Evolutionary conservation across 2,888 invertebrate species (phyloP), one percentile per base, ranked within the genome.

Genomic region (Gari tellinella): DNA sequence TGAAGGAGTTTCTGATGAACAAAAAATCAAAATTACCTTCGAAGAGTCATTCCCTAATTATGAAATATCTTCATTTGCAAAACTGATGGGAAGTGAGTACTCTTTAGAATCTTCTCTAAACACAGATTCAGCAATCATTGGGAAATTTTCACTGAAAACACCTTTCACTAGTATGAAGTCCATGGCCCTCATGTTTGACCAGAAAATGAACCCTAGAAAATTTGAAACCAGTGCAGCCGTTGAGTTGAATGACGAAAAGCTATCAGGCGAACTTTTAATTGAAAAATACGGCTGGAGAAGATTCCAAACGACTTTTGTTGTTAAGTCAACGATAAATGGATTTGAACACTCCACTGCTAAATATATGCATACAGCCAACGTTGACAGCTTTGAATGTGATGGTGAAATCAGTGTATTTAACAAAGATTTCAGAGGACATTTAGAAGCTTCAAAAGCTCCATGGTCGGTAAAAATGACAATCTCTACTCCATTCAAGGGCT

Each of bases 361-460:
- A 25, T 67, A 70, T 17, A 67, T 57, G 25, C 72, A 76, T 49
- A 49, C 67, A 15, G 70, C 72, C 17, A 61, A 66, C 14, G 56
- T 66, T n/a, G 70, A 76, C 26, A 70, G 76, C 23, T 76, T 67
- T 48, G 76, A 76, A 64, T 63, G 76, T 45, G 60, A 67, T 64
- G 67, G 53, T 14, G 63, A 72, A 3, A 14, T 63, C 19, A 63
- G 48, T 25, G 53, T 72, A 0, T 53, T 72, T 41, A 49, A 67
- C 17, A 72, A 63, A 4, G 76, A 72, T n/a, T 31, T 76, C 23
- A 56, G 38, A 38, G 75, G 70, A 21, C 63, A 52, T 31, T 45
- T 75, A 2, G 52, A 53, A 51, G 70, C 67, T 14, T 63, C 66
- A 1, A 63, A 58, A 25, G 17, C 57, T 40, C 75, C 75, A 8